A percentile compares a stretch with the other conserved stretches of the same genome.
Conservation (phyloP, 2,797 vertebrate genomes). For the Lacerta agilis region DNA sequence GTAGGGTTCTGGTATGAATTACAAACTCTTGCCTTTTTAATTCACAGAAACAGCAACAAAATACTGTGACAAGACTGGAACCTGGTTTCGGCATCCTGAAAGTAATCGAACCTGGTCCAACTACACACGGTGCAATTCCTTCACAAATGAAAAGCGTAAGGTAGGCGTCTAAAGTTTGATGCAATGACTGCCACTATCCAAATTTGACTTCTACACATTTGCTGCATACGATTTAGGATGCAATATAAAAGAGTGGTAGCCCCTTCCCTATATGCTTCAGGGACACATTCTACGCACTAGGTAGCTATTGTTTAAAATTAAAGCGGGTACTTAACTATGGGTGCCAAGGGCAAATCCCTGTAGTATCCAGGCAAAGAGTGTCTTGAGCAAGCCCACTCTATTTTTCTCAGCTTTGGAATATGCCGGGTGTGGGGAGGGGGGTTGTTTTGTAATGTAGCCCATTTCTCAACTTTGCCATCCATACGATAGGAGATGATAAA, state of each 20-base stretch:
- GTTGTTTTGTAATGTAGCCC: not conserved
- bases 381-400: not conserved
- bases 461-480: not conserved
- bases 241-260: too few species aligned
- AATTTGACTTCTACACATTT: not conserved
- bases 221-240: not conserved
- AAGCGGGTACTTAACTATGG: not conserved
- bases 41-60: conserved; percentile 91
- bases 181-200: not conserved
- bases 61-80: conserved; percentile 90
- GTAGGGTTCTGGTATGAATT: conserved; percentile 6
- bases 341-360: not conserved
- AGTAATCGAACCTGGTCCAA: conserved; percentile 97
- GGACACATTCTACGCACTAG: not conserved
- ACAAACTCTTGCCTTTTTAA: conserved; percentile 41
- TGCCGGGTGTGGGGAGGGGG: too few species aligned
- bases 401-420: not conserved
- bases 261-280: not conserved
- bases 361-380: not conserved
- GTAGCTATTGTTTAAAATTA: not conserved
- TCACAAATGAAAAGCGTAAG: conserved; percentile 90
- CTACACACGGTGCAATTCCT: conserved; percentile 93
- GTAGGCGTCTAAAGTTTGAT: conserved; percentile 68
- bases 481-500: too few species aligned
- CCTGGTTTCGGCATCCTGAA: conserved; percentile 95